Base-by-base conservation (phyloP, 2,888 invertebrate species). In the Acleris literana region DNA sequence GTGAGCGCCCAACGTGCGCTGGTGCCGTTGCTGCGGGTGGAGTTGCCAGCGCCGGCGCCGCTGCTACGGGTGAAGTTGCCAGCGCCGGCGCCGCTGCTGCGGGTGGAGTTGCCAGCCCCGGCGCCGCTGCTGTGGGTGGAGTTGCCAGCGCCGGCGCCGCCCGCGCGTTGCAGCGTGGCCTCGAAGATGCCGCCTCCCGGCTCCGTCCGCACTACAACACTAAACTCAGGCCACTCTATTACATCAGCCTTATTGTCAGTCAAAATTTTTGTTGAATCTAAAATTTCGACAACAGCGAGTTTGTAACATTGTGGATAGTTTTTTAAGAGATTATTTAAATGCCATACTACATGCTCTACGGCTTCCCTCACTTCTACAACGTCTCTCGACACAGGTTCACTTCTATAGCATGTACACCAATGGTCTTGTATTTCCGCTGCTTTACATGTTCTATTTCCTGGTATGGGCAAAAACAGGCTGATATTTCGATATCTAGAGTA, bases 381-480 rank as follows among this genome's bases (percentile, higher is more conserved):
- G 46, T 93, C 89, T 0, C 87, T 83, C 0, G 91, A 80, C 7
- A 96, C 77, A 63, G 93, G 90, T 48, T 88, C 83, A 5, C 79
- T 73, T 93, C 90, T 80, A 94, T 95, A 95, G 72, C 98, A 98
- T 9, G 96, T 95, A 83, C 98, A 98, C 96, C 96, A 98, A 80
- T 97, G 96, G 17, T 95, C 94, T 0, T 94, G 93, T 62, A 98
- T 96, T 1, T 93, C 94, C 0, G 97, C 96, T 67, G 93, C 89
- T 60, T 93, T 87, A 81, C 98, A 98, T 0, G 95, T 96, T 61
- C 98, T 92, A 43, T 92, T 88, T 29, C 81, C 80, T 0, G 96
- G 94, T 64, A 98, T 92, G 1, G 94, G 93, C 33, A 94, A 85
- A 80, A 98, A 97, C 59, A 97, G 92, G 80, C 97, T 97, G 11